Evolutionary conservation across 2,113 vertebrate species (phyloP).

Genomic region (Grus americana): DNA sequence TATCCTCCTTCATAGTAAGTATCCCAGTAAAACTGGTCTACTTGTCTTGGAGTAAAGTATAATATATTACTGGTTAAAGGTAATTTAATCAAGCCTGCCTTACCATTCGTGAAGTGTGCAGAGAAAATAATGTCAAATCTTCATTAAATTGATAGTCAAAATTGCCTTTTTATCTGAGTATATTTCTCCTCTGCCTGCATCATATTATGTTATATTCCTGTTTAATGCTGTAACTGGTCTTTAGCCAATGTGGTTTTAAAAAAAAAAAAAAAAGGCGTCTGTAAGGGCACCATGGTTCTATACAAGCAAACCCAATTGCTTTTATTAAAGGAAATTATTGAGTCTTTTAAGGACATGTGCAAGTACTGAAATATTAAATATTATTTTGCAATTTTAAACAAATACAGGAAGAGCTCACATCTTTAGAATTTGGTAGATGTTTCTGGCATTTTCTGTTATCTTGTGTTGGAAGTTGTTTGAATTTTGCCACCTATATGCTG

Average conservation of each 20-base stretch:
- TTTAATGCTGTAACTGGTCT: background rate
- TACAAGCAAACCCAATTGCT: background rate
- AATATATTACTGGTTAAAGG: conserved; percentile 64
- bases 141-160: conserved; percentile 17
- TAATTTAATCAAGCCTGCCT: conserved; percentile 44
- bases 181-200: background rate
- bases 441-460: background rate
- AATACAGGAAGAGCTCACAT: background rate
- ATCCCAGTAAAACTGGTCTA: conserved; percentile 70
- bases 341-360: background rate
- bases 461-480: background rate
- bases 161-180: background rate
- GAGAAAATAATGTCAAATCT: conserved; percentile 15
- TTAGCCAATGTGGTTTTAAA: background rate
- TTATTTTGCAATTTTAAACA: background rate
- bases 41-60: conserved; percentile 60
- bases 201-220: background rate
- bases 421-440: background rate
- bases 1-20: conserved; percentile 40
- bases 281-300: background rate
- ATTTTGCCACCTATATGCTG: background rate
- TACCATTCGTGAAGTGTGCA: conserved; percentile 10
- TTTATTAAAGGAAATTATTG: background rate
- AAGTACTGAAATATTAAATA: conserved; percentile 13
- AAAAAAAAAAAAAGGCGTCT: background rate